Conservation (phyloP, 2,797 vertebrate species). For the Cryptoprocta ferox region DNA sequence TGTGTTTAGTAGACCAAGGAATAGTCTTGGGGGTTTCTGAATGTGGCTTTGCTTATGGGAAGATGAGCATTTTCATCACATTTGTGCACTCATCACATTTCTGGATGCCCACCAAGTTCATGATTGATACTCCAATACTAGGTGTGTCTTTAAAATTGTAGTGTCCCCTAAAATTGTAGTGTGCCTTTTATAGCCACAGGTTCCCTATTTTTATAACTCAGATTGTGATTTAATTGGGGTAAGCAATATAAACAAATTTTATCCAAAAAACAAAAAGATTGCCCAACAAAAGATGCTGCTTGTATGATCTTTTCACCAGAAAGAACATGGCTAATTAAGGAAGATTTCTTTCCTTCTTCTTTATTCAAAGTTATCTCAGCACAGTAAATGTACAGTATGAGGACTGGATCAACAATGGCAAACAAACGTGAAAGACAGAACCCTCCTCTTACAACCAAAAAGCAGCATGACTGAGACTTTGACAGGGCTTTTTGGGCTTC, state of each 20-base stretch:
- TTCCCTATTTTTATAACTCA: background rate
- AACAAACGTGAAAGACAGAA: background rate
- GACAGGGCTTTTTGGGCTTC: background rate
- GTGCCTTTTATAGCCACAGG: background rate
- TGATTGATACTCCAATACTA: background rate
- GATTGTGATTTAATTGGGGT: background rate
- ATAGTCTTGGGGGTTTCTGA: background rate
- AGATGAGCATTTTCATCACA: background rate
- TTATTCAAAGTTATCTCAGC: background rate
- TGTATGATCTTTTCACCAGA: background rate
- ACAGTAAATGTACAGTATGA: background rate
- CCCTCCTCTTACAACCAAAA: background rate
- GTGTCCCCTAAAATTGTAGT: background rate
- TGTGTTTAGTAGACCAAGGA: background rate
- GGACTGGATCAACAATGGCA: background rate
- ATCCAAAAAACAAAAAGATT: background rate
- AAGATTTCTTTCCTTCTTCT: background rate
- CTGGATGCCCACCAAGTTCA: background rate
- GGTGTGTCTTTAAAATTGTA: background rate
- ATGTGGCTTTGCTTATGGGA: background rate
- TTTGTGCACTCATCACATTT: background rate
- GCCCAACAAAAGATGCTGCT: background rate
- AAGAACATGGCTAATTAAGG: background rate
- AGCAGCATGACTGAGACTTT: background rate
- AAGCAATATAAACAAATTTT: background rate